phyloP scores from a whole-genome alignment of 2,797 vertebrate species.

The Sebastes umbrosus region DNA sequence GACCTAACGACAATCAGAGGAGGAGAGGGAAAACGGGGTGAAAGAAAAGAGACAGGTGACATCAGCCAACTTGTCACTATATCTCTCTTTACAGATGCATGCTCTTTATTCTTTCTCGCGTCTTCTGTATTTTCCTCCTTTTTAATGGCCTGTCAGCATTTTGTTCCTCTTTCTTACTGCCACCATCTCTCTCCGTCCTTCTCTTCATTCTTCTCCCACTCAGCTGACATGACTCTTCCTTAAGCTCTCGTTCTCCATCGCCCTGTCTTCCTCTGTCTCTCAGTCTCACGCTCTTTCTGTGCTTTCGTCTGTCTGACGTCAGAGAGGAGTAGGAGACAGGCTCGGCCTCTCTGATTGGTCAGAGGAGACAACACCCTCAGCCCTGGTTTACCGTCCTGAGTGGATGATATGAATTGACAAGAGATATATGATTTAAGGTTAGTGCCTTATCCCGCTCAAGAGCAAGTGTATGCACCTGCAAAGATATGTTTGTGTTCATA shows the following conservation, averaged over 20 bases:
- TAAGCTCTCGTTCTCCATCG: conserved; percentile 26
- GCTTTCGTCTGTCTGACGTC: conserved; percentile 53
- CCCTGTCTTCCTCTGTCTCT: conserved; percentile 7
- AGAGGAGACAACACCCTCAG: conserved; percentile 56
- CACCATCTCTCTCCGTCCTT: neutral
- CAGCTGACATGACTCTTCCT: conserved; percentile 24
- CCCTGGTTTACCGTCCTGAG: conserved; percentile 6
- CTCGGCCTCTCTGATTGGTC: conserved; percentile 55
- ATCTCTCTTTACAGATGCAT: neutral
- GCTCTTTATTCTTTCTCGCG: neutral
- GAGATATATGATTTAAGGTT: conserved; percentile 22
- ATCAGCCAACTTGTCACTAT: conserved; percentile 39
- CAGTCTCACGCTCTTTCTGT: conserved; percentile 6
- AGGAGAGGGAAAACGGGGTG: neutral
- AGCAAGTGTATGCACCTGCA: neutral
- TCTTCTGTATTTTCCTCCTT: neutral
- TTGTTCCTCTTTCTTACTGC: neutral
- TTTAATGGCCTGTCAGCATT: conserved; percentile 1
- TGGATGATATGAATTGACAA: conserved; percentile 17
- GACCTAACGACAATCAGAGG: neutral
- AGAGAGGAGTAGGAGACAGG: conserved; percentile 29
- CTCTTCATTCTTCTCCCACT: conserved; percentile 15
- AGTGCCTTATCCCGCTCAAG: neutral
- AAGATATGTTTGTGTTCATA: neutral
- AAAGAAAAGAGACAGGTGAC: conserved; percentile 23